Percentiles rank a stretch among this genome's conserved stretches.
Conservation (phyloP, 2,888 invertebrate species). For the Mesorhabditis sp. region DNA sequence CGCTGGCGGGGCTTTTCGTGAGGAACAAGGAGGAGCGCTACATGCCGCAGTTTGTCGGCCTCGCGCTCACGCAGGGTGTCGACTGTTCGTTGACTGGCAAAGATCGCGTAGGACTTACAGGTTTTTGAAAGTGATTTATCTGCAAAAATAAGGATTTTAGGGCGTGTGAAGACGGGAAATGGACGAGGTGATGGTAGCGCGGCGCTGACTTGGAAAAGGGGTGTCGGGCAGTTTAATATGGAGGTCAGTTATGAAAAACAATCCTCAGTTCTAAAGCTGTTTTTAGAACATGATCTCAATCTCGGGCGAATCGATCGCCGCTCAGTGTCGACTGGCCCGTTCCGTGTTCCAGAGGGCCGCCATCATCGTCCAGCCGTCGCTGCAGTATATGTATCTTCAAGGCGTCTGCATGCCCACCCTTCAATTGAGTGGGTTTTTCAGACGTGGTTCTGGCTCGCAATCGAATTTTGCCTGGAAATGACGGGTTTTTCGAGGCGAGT, state of each 20-base stretch:
- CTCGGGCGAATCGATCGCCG: slow-evolving; percentile 31
- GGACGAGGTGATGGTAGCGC: slow-evolving; percentile 52
- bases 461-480: too few species aligned
- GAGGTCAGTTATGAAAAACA: slow-evolving; percentile 26
- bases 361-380: slow-evolving; percentile 45
- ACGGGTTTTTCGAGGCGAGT: too few species aligned
- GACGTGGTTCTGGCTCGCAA: too few species aligned
- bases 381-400: slow-evolving; percentile 40
- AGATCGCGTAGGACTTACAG: neutral
- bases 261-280: neutral
- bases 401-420: slow-evolving; percentile 33
- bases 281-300: slow-evolving; percentile 37
- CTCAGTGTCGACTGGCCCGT: slow-evolving; percentile 28
- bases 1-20: slow-evolving; percentile 45
- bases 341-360: slow-evolving; percentile 38
- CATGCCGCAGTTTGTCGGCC: slow-evolving; percentile 43
- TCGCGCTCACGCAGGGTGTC: slow-evolving; percentile 45
- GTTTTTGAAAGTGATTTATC: neutral
- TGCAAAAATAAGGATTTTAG: slow-evolving; percentile 18
- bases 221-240: slow-evolving; percentile 32
- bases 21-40: slow-evolving; percentile 46
- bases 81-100: slow-evolving; percentile 44
- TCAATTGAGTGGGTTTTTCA: slow-evolving; percentile 27
- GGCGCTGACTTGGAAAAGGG: slow-evolving; percentile 45
- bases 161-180: slow-evolving; percentile 45